phyloP scores from a whole-genome alignment of 2,888 invertebrate genomes.

The Acrocyrtus sp. region DNA sequence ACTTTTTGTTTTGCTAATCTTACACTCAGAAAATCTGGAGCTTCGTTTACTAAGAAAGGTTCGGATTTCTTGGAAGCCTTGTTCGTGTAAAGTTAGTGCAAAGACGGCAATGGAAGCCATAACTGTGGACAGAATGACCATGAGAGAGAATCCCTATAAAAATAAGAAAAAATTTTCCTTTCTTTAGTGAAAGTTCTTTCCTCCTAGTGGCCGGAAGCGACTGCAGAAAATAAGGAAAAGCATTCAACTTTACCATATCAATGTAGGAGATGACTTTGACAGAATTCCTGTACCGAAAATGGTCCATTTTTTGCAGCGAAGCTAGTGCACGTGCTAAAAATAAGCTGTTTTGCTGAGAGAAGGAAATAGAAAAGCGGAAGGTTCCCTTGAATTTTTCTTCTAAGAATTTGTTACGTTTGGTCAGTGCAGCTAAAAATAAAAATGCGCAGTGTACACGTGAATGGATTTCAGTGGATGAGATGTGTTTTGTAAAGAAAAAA shows the following conservation, averaged over 20 bases:
- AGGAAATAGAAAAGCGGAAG: too few relatives aligned
- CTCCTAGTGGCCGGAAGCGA: too few relatives aligned
- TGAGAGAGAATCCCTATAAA: slow-evolving; percentile 52
- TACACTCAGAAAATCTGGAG: slow-evolving; percentile 45
- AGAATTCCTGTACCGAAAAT: slow-evolving; percentile 48
- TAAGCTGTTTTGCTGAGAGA: too few relatives aligned
- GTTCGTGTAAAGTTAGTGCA: slow-evolving; percentile 49
- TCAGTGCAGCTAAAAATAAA: too few relatives aligned
- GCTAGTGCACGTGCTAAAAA: too few relatives aligned
- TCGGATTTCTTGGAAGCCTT: slow-evolving; percentile 56
- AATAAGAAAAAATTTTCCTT: slow-evolving; percentile 7
- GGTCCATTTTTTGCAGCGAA: slow-evolving; percentile 47
- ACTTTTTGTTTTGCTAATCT: too few relatives aligned
- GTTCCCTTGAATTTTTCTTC: too few relatives aligned
- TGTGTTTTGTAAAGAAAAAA: too few relatives aligned
- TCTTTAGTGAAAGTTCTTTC: too few relatives aligned
- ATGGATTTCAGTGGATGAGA: too few relatives aligned
- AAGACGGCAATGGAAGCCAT: slow-evolving; percentile 54
- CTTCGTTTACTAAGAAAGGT: slow-evolving; percentile 38
- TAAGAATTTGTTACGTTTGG: too few relatives aligned
- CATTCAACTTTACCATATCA: slow-evolving; percentile 57
- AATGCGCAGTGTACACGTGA: too few relatives aligned
- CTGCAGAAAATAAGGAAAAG: neutral
- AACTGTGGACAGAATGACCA: slow-evolving; percentile 55
- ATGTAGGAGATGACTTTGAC: slow-evolving; percentile 54